Percentiles rank a stretch among this genome's conserved stretches.
These are phyloP conservation scores for Choristoneura rosaceana DNA, from an alignment of 2,888 invertebrate genomes.

Conservation along the genomic window DNA sequence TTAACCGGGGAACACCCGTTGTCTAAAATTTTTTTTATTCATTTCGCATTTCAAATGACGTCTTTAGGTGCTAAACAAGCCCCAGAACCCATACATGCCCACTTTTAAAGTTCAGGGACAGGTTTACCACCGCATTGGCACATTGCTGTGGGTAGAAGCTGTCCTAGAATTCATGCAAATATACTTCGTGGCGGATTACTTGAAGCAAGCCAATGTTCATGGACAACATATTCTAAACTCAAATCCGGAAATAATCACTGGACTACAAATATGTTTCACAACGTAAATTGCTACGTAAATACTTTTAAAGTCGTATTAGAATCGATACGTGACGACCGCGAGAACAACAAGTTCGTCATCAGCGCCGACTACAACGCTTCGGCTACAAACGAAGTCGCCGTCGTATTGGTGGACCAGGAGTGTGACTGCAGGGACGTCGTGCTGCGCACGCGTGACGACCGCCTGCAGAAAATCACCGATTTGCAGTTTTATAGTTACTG, in stretches of 20 bases:
- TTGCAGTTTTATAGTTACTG: slow-evolving; percentile 21
- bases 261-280: slow-evolving; percentile 48
- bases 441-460: slow-evolving; percentile 33
- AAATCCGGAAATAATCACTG: slow-evolving; percentile 46
- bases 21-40: slow-evolving; percentile 45
- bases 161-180: slow-evolving; percentile 48
- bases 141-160: slow-evolving; percentile 38
- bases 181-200: slow-evolving; percentile 48
- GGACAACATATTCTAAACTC: slow-evolving; percentile 39
- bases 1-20: slow-evolving; percentile 39
- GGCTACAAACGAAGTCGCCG: slow-evolving; percentile 45
- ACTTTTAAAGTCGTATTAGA: no score
- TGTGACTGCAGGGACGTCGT: slow-evolving; percentile 45
- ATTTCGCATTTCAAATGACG: slow-evolving; percentile 47
- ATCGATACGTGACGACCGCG: no score
- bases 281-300: slow-evolving; percentile 29
- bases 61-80: slow-evolving; percentile 49
- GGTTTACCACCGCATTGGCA: slow-evolving; percentile 47
- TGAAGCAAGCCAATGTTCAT: slow-evolving; percentile 43
- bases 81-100: slow-evolving; percentile 47
- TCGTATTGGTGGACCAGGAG: slow-evolving; percentile 43
- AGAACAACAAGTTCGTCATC: no score
- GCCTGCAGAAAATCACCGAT: slow-evolving; percentile 43
- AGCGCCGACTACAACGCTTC: slow-evolving; percentile 45
- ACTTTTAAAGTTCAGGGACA: slow-evolving; percentile 50